Evolutionary conservation across 2,888 invertebrate genomes (phyloP), one percentile per base, ranked within the genome.

Genomic region (Dicyrtoma fusca): DNA sequence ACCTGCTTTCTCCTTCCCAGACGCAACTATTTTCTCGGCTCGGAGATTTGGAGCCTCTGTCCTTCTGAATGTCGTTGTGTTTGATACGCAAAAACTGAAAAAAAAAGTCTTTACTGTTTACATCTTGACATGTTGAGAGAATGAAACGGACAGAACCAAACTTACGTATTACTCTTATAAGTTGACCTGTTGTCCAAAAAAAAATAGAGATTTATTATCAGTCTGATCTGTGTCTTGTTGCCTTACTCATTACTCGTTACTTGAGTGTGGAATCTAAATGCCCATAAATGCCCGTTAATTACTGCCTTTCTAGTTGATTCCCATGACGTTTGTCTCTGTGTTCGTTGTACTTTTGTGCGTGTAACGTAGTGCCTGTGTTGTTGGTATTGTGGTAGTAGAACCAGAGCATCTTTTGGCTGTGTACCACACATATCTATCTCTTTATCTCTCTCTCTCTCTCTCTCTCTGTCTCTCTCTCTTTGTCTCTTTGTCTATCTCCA

Each of bases 1-100:
- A 72, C 74, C 69, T 71, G 61, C 72, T 72, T 71, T 69, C 74
- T 53, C 69, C 71, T 62, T 63, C 74, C 63, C 72, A 63, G 49
- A 64, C 51, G 49, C 71, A 71, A 42, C 71, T 64, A 45, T 17
- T 42, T 57, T 70, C 70, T 49, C 65, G 55, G 42, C 57, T 65
- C 61, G 71, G 62, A 62, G 74, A 74, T 63, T 47, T 72, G 64
- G 65, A 74, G 53, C 69, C 68, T 13, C 64, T 74, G 34, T 74
- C 74, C 49, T 72, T 74, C 68, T 74, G 57, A 71, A 34, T 34
- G n/a, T n/a, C n/a, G n/a, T n/a, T n/a, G n/a, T n/a, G n/a, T n/a
- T n/a, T n/a, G n/a, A n/a, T n/a, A n/a, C n/a, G n/a, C n/a, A n/a
- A n/a, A n/a, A n/a, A n/a, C n/a, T n/a, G n/a, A n/a, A 53, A 6